Evolutionary conservation across 2,888 invertebrate species (phyloP).

Genomic region (Incurvaria masculella): DNA sequence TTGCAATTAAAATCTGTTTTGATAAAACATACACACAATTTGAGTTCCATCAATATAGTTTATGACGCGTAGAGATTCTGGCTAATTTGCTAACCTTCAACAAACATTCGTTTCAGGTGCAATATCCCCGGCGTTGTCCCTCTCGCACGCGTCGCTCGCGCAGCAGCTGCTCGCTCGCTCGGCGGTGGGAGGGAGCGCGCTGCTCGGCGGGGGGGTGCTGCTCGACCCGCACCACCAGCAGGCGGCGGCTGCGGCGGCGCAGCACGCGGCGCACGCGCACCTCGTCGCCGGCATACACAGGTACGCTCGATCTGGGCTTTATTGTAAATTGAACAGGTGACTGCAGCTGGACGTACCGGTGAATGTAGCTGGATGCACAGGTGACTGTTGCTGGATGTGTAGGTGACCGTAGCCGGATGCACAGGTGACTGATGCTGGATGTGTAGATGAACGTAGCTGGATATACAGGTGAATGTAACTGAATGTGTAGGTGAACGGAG

Average conservation of each 20-base stretch:
- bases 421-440: too few species aligned
- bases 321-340: too few species aligned
- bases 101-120: constrained; percentile 50
- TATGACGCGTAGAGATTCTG: neutral
- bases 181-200: constrained; percentile 45
- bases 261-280: constrained; percentile 64
- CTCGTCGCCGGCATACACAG: constrained; percentile 64
- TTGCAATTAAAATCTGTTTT: too few species aligned
- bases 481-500: too few species aligned
- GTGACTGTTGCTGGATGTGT: too few species aligned
- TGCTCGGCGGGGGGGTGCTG: constrained; percentile 40
- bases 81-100: neutral
- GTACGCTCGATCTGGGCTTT: too few species aligned
- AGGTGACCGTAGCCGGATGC: too few species aligned
- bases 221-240: constrained; percentile 49
- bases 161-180: constrained; percentile 41
- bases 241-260: constrained; percentile 48
- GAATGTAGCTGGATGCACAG: too few species aligned
- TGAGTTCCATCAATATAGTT: neutral
- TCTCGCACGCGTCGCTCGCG: constrained; percentile 52
- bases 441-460: too few species aligned
- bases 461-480: too few species aligned
- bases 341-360: too few species aligned
- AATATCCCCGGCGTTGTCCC: constrained; percentile 81
- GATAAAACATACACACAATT: neutral